Conservation (phyloP, 2,113 vertebrate genomes). For the Gallinago paraguaiae region DNA sequence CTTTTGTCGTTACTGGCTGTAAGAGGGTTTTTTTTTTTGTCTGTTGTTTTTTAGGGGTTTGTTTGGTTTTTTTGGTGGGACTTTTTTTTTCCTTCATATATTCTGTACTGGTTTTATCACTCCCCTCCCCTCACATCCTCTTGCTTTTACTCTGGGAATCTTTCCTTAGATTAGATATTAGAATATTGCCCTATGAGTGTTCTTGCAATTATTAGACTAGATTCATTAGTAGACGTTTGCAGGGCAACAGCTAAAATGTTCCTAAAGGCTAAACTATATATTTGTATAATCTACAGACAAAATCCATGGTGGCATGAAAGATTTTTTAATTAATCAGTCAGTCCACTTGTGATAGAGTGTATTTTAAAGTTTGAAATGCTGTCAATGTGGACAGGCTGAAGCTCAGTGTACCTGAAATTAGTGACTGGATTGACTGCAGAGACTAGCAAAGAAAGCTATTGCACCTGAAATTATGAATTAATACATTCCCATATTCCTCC, state of each 20-base stretch:
- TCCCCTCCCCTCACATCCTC: too few species aligned
- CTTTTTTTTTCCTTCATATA: neutral
- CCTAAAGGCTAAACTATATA: neutral
- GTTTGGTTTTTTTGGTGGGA: neutral
- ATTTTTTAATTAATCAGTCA: neutral
- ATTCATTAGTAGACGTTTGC: neutral
- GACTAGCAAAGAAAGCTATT: neutral
- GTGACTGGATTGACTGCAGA: neutral
- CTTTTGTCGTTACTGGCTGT: neutral
- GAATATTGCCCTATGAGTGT: neutral
- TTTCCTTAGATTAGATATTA: neutral
- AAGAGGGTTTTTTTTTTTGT: neutral
- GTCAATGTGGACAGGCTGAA: neutral
- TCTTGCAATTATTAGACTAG: neutral
- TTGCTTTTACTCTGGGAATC: neutral
- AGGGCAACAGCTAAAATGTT: neutral
- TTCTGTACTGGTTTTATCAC: neutral
- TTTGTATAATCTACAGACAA: neutral
- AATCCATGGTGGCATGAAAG: neutral
- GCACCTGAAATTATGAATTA: neutral
- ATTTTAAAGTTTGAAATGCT: neutral
- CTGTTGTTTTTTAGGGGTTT: too few species aligned
- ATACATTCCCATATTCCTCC: neutral
- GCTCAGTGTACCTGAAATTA: neutral
- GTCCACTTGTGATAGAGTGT: neutral